Evolutionary conservation across 2,888 invertebrate genomes (phyloP), one percentile per base, ranked within the genome.

Genomic region (Mycogona germanica): DNA sequence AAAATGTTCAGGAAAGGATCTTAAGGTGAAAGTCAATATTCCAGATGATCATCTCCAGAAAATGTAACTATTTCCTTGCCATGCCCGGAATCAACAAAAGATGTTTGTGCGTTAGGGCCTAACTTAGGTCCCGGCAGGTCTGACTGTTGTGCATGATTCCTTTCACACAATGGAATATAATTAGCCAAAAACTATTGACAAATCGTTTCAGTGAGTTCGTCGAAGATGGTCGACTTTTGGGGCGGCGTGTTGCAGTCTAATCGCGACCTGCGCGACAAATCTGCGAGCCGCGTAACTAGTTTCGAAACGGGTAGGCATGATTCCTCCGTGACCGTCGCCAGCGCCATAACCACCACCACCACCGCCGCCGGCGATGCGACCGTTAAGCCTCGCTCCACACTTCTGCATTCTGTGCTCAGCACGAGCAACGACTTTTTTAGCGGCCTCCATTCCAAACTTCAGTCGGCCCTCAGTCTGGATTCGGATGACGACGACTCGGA

Each of bases 341-440:
- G 9, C n/a, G 9, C 35, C 35, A 35, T 12, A 14, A 38, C 35
- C 23, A 19, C 42, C 9, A 19, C 42, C 9, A 32, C 35, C 9
- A n/a, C 35, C n/a, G 9, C 35, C 35, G 17, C 46, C 2, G 19
- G 29, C n/a, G 30, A 42, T 19, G 29, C 14, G 14, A 21, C 21
- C 7, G 26, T 7, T 23, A 32, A 28, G 35, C 46, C 45, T 3
- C 45, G 46, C 45, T 65, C 65, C 38, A 71, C 71, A 57, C 68
- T 73, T 56, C 64, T 74, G 26, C 72, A 71, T 59, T 70, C 73
- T 26, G 73, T 75, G 53, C 64, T 75, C 48, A 74, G 72, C 41
- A 73, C 71, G 58, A 73, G 74, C 60, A 74, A 72, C 57, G 74
- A 74, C 61, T 64, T 74, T 52, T 65, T 74, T 54, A 72, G 70